These are phyloP conservation scores for Chroicocephalus ridibundus DNA, from an alignment of 2,113 vertebrate species.

Conservation along the genomic window DNA sequence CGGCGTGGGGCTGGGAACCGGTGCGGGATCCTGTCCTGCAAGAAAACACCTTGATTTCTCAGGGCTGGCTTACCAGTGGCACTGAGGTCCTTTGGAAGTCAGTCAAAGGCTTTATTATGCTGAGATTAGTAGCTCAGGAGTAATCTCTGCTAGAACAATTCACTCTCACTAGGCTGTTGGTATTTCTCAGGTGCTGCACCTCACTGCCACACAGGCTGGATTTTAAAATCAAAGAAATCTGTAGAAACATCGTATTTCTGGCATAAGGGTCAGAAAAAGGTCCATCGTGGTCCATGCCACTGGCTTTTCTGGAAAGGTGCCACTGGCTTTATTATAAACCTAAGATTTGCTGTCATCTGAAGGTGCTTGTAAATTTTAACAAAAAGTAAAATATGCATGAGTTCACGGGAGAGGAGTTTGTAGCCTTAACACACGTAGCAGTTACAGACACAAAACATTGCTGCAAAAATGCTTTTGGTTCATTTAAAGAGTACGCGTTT, in stretches of 20 bases:
- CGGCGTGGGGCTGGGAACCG: not conserved
- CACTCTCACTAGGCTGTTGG: not conserved
- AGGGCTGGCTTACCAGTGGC: not conserved
- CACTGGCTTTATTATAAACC: not conserved
- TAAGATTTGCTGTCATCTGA: not conserved
- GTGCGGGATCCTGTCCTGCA: not conserved
- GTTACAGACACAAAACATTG: not conserved
- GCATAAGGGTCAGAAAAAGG: not conserved
- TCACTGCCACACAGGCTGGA: not conserved
- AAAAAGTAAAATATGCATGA: not conserved
- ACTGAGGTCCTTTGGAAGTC: constrained; percentile 1
- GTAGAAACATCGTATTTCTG: not conserved
- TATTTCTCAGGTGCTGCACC: not conserved
- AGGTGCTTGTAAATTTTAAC: not conserved
- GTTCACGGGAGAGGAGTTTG: not conserved
- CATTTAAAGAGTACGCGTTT: not conserved
- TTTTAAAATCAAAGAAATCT: not conserved
- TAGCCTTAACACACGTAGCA: not conserved
- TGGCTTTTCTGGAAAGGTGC: not conserved
- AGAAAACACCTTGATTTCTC: not conserved
- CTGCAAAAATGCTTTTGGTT: not conserved
- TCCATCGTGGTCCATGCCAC: fast-evolving
- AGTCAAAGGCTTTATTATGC: not conserved
- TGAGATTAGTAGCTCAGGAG: not conserved
- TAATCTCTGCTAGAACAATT: not conserved